phyloP scores from a whole-genome alignment of 2,113 vertebrate genomes.

The Ia io region DNA sequence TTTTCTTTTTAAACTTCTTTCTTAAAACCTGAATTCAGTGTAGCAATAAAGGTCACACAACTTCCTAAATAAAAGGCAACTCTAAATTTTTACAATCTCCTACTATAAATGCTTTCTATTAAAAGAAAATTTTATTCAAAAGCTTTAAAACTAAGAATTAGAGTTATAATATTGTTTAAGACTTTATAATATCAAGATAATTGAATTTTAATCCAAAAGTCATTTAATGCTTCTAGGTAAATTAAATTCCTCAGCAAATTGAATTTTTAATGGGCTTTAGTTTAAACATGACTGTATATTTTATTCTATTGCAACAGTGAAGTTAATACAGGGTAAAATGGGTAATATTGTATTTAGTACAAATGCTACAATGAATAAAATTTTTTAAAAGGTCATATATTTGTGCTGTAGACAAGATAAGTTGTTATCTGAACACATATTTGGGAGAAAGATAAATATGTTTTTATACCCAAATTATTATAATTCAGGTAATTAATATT shows the following conservation, averaged over 20 bases:
- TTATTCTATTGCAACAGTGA: neutral
- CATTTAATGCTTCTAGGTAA: slow-evolving; percentile 19
- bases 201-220: slow-evolving; percentile 49
- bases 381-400: neutral
- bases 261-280: slow-evolving; percentile 24
- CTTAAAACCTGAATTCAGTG: neutral
- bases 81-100: neutral
- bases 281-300: slow-evolving; percentile 32
- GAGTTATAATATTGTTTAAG: neutral
- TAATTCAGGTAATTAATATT: neutral
- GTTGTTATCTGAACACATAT: neutral
- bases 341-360: neutral
- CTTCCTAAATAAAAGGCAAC: neutral
- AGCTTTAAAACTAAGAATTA: slow-evolving; percentile 19
- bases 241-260: slow-evolving; percentile 28
- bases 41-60: neutral
- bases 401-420: neutral
- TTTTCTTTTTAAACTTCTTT: neutral
- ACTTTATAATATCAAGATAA: slow-evolving; percentile 45
- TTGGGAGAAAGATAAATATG: neutral
- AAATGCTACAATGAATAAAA: neutral
- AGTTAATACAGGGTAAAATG: neutral
- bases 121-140: neutral
- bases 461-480: neutral
- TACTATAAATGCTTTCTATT: neutral